These are phyloP conservation scores for Halictus rubicundus DNA, from an alignment of 1,140 invertebrate genomes.

Conservation along the genomic window DNA sequence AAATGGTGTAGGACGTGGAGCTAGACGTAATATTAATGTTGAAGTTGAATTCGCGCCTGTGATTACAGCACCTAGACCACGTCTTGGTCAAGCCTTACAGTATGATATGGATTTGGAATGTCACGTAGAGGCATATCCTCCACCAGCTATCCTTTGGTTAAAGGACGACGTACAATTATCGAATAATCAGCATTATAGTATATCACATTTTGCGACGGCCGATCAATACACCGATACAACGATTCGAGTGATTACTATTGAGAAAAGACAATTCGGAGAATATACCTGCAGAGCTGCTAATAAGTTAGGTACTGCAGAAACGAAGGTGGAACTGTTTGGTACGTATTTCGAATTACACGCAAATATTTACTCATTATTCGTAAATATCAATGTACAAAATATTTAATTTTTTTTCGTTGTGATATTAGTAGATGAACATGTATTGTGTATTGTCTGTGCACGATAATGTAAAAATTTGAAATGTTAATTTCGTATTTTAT, in stretches of 20 bases:
- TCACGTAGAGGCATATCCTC: conserved; percentile 95
- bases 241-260: conserved; percentile 92
- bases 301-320: conserved; percentile 90
- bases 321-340: conserved; percentile 91
- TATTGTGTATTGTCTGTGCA: conserved; percentile 34
- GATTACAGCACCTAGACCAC: conserved; percentile 89
- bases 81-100: conserved; percentile 92
- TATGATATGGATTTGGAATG: conserved; percentile 96
- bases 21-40: conserved; percentile 91
- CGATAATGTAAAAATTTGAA: conserved; percentile 20
- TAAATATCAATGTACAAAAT: neutral
- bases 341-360: conserved; percentile 70
- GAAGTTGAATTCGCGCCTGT: conserved; percentile 94
- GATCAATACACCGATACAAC: conserved; percentile 95
- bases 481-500: neutral
- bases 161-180: conserved; percentile 90
- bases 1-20: conserved; percentile 92
- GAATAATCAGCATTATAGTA: conserved; percentile 94
- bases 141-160: conserved; percentile 92
- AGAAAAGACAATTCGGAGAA: conserved; percentile 93
- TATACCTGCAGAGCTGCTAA: conserved; percentile 94
- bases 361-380: neutral
- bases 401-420: neutral
- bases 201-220: conserved; percentile 93
- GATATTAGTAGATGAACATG: conserved; percentile 18